Evolutionary conservation across 1,140 invertebrate species (phyloP).

Genomic region (Drosophila arizonae): DNA sequence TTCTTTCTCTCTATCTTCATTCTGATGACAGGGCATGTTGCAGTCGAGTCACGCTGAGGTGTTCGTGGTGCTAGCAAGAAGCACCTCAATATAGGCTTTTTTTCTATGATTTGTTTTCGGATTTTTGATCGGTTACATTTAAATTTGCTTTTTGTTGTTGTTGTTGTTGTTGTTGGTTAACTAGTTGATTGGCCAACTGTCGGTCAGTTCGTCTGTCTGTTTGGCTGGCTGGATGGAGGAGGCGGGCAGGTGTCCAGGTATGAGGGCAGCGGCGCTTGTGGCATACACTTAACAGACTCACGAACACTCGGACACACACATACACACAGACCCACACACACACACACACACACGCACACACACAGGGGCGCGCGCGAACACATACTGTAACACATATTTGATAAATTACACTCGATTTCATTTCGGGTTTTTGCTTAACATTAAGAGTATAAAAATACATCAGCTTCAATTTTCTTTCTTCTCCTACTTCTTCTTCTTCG

Average conservation of each 20-base stretch:
- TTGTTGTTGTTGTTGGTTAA: slow-evolving; percentile 8
- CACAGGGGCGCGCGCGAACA: background rate
- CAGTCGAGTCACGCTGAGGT: slow-evolving; percentile 9
- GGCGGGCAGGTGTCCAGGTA: slow-evolving; percentile 26
- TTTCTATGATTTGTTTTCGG: slow-evolving; percentile 10
- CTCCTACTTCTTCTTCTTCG: slow-evolving; percentile 31
- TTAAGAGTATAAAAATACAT: slow-evolving; percentile 77
- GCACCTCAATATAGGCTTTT: slow-evolving; percentile 1
- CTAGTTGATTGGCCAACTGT: slow-evolving; percentile 7
- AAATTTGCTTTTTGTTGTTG: slow-evolving; percentile 11
- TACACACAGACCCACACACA: slow-evolving; percentile 3
- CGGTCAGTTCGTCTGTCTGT: background rate
- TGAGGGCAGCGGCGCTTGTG: slow-evolving; percentile 20
- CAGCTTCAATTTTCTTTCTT: slow-evolving; percentile 33
- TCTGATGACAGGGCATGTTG: slow-evolving; percentile 23
- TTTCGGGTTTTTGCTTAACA: slow-evolving; percentile 61
- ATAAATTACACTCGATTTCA: slow-evolving; percentile 16
- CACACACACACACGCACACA: background rate
- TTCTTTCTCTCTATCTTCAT: background rate
- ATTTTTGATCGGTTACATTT: slow-evolving; percentile 37
- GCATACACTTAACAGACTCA: slow-evolving; percentile 13
- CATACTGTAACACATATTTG: slow-evolving; percentile 6
- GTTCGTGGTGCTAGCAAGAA: background rate
- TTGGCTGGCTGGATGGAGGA: slow-evolving; percentile 3
- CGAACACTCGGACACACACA: slow-evolving; percentile 8